A percentile compares a stretch with the other conserved stretches of the same genome.
Evolutionary conservation across 92 coral and sea anemone genomes (phyloP).

Genomic region (Zoanthus sansibaricus): DNA sequence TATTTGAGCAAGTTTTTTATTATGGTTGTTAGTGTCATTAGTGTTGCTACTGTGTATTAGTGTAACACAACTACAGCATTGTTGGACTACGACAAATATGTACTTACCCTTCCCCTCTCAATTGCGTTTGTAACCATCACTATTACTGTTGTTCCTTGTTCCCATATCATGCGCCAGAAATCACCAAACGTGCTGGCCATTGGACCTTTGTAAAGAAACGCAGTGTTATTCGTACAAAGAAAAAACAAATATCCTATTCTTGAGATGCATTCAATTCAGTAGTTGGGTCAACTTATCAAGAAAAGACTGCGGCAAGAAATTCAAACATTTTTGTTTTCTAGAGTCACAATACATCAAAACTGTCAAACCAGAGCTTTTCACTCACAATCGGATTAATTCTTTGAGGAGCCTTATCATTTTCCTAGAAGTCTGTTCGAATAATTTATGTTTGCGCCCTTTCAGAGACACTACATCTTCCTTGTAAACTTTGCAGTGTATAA

Average conservation of each 20-base stretch:
- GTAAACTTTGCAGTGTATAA: background rate
- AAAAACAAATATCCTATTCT: too few species aligned
- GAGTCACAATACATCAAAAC: background rate
- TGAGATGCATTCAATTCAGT: too few species aligned
- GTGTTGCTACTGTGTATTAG: background rate
- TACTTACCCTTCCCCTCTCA: slow-evolving; percentile 85
- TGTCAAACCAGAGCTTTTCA: background rate
- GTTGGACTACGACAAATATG: background rate
- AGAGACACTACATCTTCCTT: background rate
- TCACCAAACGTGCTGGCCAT: slow-evolving; percentile 86
- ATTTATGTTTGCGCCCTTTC: background rate
- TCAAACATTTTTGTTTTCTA: too few species aligned
- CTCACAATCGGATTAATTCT: background rate
- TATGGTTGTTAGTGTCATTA: too few species aligned
- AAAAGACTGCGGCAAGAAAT: too few species aligned
- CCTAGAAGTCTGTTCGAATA: background rate
- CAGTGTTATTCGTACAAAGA: background rate
- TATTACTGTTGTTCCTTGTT: slow-evolving; percentile 73
- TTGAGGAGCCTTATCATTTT: background rate
- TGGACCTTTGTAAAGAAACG: slow-evolving; percentile 61
- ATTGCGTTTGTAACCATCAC: slow-evolving; percentile 90
- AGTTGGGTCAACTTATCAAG: too few species aligned
- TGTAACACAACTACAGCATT: background rate
- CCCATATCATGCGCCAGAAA: slow-evolving; percentile 94
- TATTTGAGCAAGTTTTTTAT: too few species aligned